These are phyloP conservation scores for Calvadosia cruxmelitensis DNA, from an alignment of 30 jellyfish, hydroid and myxozoan species.

Conservation along the genomic window DNA sequence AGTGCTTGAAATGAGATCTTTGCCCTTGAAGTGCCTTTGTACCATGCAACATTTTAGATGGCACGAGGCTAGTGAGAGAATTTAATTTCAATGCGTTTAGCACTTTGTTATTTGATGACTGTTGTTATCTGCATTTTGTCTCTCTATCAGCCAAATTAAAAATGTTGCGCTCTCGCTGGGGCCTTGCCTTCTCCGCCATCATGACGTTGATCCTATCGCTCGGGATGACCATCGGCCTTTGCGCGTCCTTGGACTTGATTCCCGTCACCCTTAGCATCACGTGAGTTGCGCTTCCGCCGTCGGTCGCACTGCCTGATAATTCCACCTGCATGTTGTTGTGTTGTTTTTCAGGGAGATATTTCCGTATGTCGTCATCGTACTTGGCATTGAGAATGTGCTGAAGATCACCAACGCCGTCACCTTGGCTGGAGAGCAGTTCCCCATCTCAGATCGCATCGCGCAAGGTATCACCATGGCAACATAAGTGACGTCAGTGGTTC, in stretches of 20 bases:
- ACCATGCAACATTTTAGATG: too few relatives aligned
- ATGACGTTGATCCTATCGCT: slow-evolving; percentile 81
- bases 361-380: slow-evolving; percentile 83
- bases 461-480: not conserved
- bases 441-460: slow-evolving; percentile 63
- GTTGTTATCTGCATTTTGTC: not conserved
- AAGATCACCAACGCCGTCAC: slow-evolving; percentile 74
- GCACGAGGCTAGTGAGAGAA: too few relatives aligned
- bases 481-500: not conserved
- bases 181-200: slow-evolving; percentile 93
- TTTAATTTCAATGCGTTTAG: not conserved
- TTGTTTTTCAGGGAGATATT: slow-evolving; percentile 63
- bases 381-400: slow-evolving; percentile 89
- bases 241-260: slow-evolving; percentile 68
- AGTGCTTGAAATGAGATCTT: too few relatives aligned
- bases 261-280: slow-evolving; percentile 77
- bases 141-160: slow-evolving; percentile 56
- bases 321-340: not conserved
- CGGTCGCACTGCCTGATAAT: too few relatives aligned
- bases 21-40: too few relatives aligned
- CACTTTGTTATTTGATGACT: not conserved
- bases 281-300: too few relatives aligned
- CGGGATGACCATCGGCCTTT: slow-evolving; percentile 86
- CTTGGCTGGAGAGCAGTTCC: slow-evolving; percentile 44
- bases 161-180: slow-evolving; percentile 94